Evolutionary conservation across 2,797 vertebrate species (phyloP), one percentile per base, ranked within the genome.

Genomic region (Amphiprion clarkii): DNA sequence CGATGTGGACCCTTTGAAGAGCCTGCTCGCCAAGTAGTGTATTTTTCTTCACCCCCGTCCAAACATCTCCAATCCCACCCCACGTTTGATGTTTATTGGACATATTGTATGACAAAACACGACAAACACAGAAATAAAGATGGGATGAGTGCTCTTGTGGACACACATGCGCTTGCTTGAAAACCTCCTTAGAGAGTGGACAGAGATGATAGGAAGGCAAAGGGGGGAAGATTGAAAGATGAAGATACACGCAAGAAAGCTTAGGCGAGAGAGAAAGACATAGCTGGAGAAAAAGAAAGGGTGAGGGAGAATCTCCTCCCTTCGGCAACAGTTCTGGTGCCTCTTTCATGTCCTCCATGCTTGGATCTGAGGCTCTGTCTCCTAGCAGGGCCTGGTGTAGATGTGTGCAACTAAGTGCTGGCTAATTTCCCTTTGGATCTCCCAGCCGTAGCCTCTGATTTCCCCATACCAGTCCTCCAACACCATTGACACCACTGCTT

Each of bases 341-440:
- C 68, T 90, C 91, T 94, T 94, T 94, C 91, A 94, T 93, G 89
- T 95, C 82, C 74, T 87, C 74, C 80, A 70, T 86, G 87, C 89
- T 82, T 84, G 87, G 89, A 91, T 93, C 87, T 88, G 82, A 87
- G 85, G 79, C 89, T 85, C 68, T 67, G 76, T 85, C 90, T 91
- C 91, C 89, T 85, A 89, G 88, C 86, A 79, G 83, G 88, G 89
- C 82, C 89, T 88, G 81, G 83, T 87, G 85, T 77, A 81, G 91
- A 88, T 92, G 87, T 90, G 88, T 89, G 86, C 80, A 88, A 90
- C 84, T 92, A 92, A 93, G 89, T 92, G 87, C 83, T 81, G 85
- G 74, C 89, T 92, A 93, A 93, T 94, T 94, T 94, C 91, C 90
- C 91, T 66, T 92, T 74, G 90, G 93, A 94, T 92, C 85, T 81